These are phyloP conservation scores for Globia sparganii DNA, from an alignment of 2,888 invertebrate species.

Conservation along the genomic window DNA sequence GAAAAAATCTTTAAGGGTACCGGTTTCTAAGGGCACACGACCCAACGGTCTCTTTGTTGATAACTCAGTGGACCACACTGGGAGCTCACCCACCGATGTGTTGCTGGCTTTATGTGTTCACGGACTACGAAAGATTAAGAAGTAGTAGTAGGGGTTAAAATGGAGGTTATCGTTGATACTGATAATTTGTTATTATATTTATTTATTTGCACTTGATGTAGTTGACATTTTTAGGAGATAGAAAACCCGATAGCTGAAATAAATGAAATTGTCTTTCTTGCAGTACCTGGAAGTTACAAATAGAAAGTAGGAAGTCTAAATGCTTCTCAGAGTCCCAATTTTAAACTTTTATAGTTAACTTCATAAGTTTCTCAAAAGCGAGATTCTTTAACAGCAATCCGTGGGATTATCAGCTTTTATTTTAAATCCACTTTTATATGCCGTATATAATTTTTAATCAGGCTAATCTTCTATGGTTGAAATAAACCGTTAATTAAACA, in stretches of 20 bases:
- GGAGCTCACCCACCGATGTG: constrained; percentile 62
- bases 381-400: constrained; percentile 8
- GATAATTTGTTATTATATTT: too few relatives aligned
- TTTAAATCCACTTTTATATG: constrained; percentile 37
- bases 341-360: constrained; percentile 2
- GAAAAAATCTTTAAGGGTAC: constrained; percentile 52
- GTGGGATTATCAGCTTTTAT: constrained; percentile 50
- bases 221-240: background rate
- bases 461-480: constrained; percentile 46
- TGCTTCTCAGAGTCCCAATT: background rate
- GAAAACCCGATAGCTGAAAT: background rate
- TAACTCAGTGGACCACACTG: constrained; percentile 73
- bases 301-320: background rate
- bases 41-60: constrained; percentile 72
- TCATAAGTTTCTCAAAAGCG: constrained; percentile 18
- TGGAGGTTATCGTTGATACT: background rate
- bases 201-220: background rate
- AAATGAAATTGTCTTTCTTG: background rate
- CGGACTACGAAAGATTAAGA: constrained; percentile 65
- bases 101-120: constrained; percentile 64
- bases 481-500: constrained; percentile 44
- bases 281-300: background rate
- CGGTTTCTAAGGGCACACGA: constrained; percentile 39
- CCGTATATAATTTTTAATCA: constrained; percentile 33
- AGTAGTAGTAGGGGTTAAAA: constrained; percentile 45